These are phyloP conservation scores for Aleiodes alternator DNA, from an alignment of 2,888 invertebrate genomes.

Conservation along the genomic window DNA sequence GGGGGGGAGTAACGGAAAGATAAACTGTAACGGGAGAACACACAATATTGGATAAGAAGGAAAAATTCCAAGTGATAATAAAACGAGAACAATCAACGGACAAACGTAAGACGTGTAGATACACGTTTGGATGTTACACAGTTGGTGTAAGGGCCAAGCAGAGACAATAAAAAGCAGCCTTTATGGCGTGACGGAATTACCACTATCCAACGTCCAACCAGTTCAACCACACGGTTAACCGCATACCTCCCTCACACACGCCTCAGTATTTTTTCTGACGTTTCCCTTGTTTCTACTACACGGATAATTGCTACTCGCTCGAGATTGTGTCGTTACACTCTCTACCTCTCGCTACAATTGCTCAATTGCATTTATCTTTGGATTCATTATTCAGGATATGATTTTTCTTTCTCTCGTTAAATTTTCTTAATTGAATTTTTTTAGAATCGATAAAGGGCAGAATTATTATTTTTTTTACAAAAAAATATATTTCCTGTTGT, in stretches of 20 bases:
- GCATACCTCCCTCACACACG: slow-evolving; percentile 39
- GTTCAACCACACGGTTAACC: slow-evolving; percentile 56
- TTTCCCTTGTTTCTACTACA: slow-evolving; percentile 58
- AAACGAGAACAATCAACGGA: slow-evolving; percentile 69
- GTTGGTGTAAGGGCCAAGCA: slow-evolving; percentile 50
- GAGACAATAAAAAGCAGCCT: slow-evolving; percentile 70
- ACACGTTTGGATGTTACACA: slow-evolving; percentile 12
- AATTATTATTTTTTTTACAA: not conserved
- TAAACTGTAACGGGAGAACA: slow-evolving; percentile 9
- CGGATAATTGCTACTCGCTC: slow-evolving; percentile 64
- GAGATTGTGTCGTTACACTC: slow-evolving; percentile 62
- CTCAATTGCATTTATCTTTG: slow-evolving; percentile 14
- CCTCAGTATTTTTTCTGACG: slow-evolving; percentile 37
- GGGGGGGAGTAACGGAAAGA: not conserved
- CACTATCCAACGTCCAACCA: slow-evolving; percentile 64
- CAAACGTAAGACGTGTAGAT: slow-evolving; percentile 59
- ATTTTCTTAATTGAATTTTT: slow-evolving; percentile 20
- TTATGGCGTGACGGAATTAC: slow-evolving; percentile 71
- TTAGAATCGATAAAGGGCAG: not conserved
- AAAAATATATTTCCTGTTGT: no score
- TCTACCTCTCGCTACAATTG: slow-evolving; percentile 48
- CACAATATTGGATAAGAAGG: slow-evolving; percentile 25
- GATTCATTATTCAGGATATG: slow-evolving; percentile 31
- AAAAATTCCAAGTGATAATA: slow-evolving; percentile 67
- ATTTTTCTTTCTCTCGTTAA: slow-evolving; percentile 16